Evolutionary conservation across 92 coral and sea anemone genomes (phyloP), one percentile per base, ranked within the genome.

Genomic region (Bergia puertoricense): DNA sequence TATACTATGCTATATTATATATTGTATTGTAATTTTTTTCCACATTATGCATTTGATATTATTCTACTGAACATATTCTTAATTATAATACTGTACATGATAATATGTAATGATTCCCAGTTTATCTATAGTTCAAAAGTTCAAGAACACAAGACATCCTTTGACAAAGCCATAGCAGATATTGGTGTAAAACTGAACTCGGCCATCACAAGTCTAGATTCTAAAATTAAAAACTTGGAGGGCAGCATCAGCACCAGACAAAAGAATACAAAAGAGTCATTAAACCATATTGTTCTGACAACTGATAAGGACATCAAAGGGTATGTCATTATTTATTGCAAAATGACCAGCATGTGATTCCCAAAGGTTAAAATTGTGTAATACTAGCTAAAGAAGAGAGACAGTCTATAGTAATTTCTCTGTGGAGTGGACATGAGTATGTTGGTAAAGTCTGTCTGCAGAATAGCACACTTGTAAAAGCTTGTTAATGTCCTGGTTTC

Each of bases 131-230:
- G 87, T 46, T n/a, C 51, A 1, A 84, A 45, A 84, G 87, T 84
- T 84, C 8, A 74, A 46, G 87, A 84, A 45, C 67, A 84, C 79
- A 84, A 71, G 87, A 84, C 79, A 46, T 23, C 87, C 14, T 14
- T 84, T 46, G 87, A 84, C 77, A 69, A 84, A 40, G 87, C 87
- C 9, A 84, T 84, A 44, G 20, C 1, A 0, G 68, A 71, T 51
- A 84, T 84, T 45, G 62, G 66, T 71, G 22, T 46, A 37, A 84
- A 72, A n/a, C 87, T 84, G 78, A 38, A 84, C 65, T 69, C 79
- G 2, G 78, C 87, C 30, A 84, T 84, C 67, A 84, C 87, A 72
- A 84, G 79, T 14, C 41, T 84, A 69, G 79, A 72, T 72, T 69
- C 79, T 11, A 84, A 72, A 71, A 71, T 84, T 4, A 71, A 71